These are phyloP conservation scores for Furcula furcula DNA, from an alignment of 2,888 invertebrate species.

Conservation along the genomic window DNA sequence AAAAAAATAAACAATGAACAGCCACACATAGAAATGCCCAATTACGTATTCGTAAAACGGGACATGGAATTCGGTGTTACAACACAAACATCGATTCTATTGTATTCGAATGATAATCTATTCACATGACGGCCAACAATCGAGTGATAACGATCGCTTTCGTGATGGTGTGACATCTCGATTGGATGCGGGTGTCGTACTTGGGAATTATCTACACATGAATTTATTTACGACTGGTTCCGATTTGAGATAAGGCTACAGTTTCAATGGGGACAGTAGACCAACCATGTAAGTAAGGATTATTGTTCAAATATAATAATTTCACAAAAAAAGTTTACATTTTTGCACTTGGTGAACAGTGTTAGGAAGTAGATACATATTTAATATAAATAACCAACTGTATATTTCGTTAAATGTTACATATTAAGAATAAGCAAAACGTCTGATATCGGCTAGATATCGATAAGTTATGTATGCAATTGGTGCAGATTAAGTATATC, in stretches of 20 bases:
- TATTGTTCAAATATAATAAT: not conserved
- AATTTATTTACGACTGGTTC: conserved; percentile 26
- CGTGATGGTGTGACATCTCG: conserved; percentile 37
- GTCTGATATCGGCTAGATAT: not conserved
- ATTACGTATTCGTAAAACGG: conserved; percentile 38
- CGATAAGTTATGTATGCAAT: not conserved
- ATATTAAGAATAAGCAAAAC: not conserved
- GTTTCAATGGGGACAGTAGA: too few species aligned
- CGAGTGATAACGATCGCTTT: conserved; percentile 43
- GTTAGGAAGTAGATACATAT: too few species aligned
- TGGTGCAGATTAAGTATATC: not conserved
- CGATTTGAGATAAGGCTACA: conserved; percentile 11
- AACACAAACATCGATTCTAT: conserved; percentile 35
- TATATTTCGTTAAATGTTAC: too few species aligned
- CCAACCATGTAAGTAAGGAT: not conserved
- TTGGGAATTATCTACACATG: conserved; percentile 22
- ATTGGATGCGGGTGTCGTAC: conserved; percentile 57
- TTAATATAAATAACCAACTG: too few species aligned
- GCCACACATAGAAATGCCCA: conserved; percentile 27
- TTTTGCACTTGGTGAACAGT: not conserved
- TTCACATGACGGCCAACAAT: conserved; percentile 33
- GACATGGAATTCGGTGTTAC: conserved; percentile 21
- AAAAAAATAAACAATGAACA: conserved; percentile 24
- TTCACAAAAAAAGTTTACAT: not conserved
- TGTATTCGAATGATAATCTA: conserved; percentile 46